These are phyloP conservation scores for Acleris emargana DNA, from an alignment of 2,888 invertebrate species.

Conservation along the genomic window DNA sequence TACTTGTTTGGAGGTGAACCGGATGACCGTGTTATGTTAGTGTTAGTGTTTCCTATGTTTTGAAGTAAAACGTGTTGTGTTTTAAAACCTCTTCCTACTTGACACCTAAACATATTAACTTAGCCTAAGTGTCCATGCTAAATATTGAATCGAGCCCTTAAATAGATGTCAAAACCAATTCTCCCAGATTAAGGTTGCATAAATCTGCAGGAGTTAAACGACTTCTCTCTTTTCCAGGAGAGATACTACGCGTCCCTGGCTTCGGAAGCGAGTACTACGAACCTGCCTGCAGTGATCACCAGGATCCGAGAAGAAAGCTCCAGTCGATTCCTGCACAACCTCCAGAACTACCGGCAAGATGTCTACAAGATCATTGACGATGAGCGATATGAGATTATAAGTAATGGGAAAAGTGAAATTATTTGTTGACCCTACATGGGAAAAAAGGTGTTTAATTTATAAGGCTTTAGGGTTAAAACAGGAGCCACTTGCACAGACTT, in stretches of 20 bases:
- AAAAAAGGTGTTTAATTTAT: conserved; percentile 11
- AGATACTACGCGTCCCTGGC: conserved; percentile 88
- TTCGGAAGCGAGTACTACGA: conserved; percentile 82
- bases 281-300: conserved; percentile 86
- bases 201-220: no score
- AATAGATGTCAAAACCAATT: no score
- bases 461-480: no score
- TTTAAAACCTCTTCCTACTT: background rate
- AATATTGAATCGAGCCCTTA: no score
- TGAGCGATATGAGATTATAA: conserved; percentile 81
- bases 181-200: no score
- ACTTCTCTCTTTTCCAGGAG: conserved; percentile 75
- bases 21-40: conserved; percentile 18
- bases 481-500: no score
- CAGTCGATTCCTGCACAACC: conserved; percentile 84
- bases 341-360: conserved; percentile 86
- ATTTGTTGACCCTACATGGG: conserved; percentile 66
- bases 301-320: conserved; percentile 88
- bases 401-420: conserved; percentile 71
- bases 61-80: conserved; percentile 9
- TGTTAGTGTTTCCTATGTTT: conserved; percentile 22
- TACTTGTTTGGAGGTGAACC: conserved; percentile 23
- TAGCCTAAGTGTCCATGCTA: no score
- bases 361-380: conserved; percentile 87
- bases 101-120: no score